Evolutionary conservation across 1,140 invertebrate genomes (phyloP), one percentile per base, ranked within the genome.

Genomic region (Lethocerus indicus): DNA sequence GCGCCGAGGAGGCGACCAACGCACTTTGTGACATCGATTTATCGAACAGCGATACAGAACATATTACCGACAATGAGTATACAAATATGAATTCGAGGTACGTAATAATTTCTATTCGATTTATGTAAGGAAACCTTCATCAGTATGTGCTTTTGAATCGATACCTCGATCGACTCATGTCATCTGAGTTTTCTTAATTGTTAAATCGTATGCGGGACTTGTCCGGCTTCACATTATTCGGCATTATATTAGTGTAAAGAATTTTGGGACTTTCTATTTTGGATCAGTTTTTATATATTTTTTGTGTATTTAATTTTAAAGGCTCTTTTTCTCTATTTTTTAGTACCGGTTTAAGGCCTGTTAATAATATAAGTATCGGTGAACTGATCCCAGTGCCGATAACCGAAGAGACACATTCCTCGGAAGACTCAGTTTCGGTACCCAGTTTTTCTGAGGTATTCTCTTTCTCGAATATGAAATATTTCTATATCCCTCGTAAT

Each of bases 321-420:
- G 18, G 14, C 16, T 5, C 23, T 6, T 39, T 39, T 39, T 16
- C n/a, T 39, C 4, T 39, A 3, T 20, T 20, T 39, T 40, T 20
- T 27, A 53, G 52, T 16, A 27, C 40, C 12, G 60, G 59, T 36
- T 56, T 72, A 44, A 71, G 69, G 21, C 70, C 69, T 24, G 56
- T 72, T 4, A 63, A 59, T 46, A 64, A 71, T 55, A 45, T 58
- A 23, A 60, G 58, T 53, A 60, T 71, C 36, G 70, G 70, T 12
- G 69, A 71, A 60, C 50, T 72, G 24, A 71, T 68, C 13, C 70
- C 70, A 14, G 59, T 72, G 9, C 61, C 62, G 12, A 51, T 65
- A 40, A 55, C 49, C 39, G 64, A 65, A 32, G 63, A 65, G 51
- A 55, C 57, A 16, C 55, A 58, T 45, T 61, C 62, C 37, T 64